Evolutionary conservation across 2,113 vertebrate species (phyloP).

Genomic region (Oostethus manadensis): DNA sequence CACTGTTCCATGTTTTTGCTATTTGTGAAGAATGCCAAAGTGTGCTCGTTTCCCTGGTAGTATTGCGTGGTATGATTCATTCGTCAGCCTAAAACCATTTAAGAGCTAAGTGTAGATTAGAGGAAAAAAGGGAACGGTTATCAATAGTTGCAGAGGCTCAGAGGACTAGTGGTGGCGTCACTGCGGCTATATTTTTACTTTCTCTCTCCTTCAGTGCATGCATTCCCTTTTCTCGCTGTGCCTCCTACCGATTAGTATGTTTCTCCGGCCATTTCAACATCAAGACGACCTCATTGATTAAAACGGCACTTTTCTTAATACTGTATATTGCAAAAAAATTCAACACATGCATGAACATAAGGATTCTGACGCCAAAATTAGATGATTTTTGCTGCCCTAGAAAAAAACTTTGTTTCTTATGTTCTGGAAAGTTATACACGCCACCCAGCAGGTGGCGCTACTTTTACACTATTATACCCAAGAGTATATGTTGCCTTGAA

Average conservation of each 20-base stretch:
- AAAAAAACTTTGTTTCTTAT: too few species aligned
- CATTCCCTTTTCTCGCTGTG: conserved; percentile 15
- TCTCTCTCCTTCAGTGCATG: conserved; percentile 10
- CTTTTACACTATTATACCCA: too few species aligned
- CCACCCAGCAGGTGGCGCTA: too few species aligned
- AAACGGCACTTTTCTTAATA: not conserved
- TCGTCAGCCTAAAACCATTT: conserved; percentile 40
- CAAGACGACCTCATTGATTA: not conserved
- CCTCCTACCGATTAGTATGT: not conserved
- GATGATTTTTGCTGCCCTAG: too few species aligned
- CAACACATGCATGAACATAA: too few species aligned
- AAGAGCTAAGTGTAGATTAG: conserved; percentile 28
- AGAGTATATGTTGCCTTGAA: too few species aligned
- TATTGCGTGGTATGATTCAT: conserved; percentile 46
- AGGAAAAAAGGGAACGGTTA: conserved; percentile 10
- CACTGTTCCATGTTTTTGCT: too few species aligned
- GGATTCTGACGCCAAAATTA: too few species aligned
- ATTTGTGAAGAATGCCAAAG: conserved; percentile 18
- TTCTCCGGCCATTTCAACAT: conserved; percentile 5
- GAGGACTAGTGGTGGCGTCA: conserved; percentile 13
- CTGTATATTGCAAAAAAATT: too few species aligned
- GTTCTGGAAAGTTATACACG: too few species aligned
- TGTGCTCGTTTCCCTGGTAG: conserved; percentile 15
- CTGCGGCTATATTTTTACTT: conserved; percentile 11
- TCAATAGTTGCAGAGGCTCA: conserved; percentile 29